These are phyloP conservation scores for Punctoribates punctum DNA, from an alignment of 2,888 invertebrate species.

Conservation along the genomic window DNA sequence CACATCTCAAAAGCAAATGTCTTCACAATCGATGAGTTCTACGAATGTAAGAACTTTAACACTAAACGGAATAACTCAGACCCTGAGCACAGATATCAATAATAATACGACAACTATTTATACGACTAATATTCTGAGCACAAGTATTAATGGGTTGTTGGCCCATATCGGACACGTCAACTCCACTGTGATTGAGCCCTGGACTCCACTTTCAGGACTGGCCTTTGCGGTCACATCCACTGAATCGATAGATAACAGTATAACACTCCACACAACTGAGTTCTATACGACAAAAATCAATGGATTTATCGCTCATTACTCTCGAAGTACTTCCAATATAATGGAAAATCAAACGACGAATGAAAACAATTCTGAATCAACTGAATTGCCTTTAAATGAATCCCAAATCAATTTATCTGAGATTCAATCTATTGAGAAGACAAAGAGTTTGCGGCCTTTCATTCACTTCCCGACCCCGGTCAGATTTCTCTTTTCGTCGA, in stretches of 20 bases:
- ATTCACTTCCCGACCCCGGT: conserved; percentile 64
- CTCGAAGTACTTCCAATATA: conserved; percentile 39
- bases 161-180: conserved; percentile 47
- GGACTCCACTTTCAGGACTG: conserved; percentile 43
- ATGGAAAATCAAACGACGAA: not conserved
- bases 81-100: conserved; percentile 46
- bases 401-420: not conserved
- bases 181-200: conserved; percentile 39
- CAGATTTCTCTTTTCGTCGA: conserved; percentile 38
- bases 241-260: conserved; percentile 44
- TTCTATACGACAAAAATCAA: conserved; percentile 47
- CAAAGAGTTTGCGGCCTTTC: conserved; percentile 54
- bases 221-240: conserved; percentile 45
- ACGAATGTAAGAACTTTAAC: not conserved
- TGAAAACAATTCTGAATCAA: not conserved
- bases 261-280: conserved; percentile 48
- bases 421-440: not conserved
- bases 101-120: conserved; percentile 46
- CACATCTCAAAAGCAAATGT: not conserved
- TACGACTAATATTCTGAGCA: conserved; percentile 46
- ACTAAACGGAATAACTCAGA: conserved; percentile 42
- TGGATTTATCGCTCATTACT: conserved; percentile 44
- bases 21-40: not conserved
- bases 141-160: conserved; percentile 46
- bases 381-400: not conserved